Evolutionary conservation across 2,888 invertebrate species (phyloP).

Genomic region (Orthosia gracilis): DNA sequence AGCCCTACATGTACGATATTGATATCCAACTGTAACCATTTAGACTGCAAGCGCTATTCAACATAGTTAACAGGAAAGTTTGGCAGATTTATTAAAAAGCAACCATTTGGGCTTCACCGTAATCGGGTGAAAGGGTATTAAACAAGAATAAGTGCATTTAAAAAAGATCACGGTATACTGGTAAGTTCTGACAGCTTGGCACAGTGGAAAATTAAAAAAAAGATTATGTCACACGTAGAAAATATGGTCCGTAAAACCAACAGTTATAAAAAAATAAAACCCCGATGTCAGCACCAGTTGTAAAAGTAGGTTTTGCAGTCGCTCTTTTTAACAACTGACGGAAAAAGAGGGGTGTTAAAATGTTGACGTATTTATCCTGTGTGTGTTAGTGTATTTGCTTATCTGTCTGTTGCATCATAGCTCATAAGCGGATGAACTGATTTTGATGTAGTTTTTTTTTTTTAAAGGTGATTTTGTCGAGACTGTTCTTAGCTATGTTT

Average conservation of each 20-base stretch:
- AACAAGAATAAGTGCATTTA: neutral
- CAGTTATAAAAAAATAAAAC: conserved; percentile 51
- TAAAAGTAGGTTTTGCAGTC: conserved; percentile 15
- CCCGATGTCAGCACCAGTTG: conserved; percentile 22
- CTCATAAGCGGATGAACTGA: too few relatives aligned
- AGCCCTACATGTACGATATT: too few relatives aligned
- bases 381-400: too few relatives aligned
- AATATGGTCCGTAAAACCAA: conserved; percentile 5
- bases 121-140: neutral
- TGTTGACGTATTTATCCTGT: too few relatives aligned
- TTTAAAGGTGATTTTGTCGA: too few relatives aligned
- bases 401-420: too few relatives aligned
- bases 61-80: too few relatives aligned
- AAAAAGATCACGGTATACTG: neutral
- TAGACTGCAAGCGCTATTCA: too few relatives aligned
- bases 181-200: neutral
- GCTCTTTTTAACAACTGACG: neutral
- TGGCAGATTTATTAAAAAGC: neutral
- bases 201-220: conserved; percentile 7
- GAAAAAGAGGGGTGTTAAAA: too few relatives aligned
- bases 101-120: neutral
- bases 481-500: too few relatives aligned
- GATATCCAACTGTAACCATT: too few relatives aligned
- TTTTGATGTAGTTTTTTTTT: too few relatives aligned
- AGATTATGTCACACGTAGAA: conserved; percentile 1